Percentiles rank a stretch among this genome's conserved stretches.
These are phyloP conservation scores for Eurois occulta DNA, from an alignment of 2,888 invertebrate species.

Conservation along the genomic window DNA sequence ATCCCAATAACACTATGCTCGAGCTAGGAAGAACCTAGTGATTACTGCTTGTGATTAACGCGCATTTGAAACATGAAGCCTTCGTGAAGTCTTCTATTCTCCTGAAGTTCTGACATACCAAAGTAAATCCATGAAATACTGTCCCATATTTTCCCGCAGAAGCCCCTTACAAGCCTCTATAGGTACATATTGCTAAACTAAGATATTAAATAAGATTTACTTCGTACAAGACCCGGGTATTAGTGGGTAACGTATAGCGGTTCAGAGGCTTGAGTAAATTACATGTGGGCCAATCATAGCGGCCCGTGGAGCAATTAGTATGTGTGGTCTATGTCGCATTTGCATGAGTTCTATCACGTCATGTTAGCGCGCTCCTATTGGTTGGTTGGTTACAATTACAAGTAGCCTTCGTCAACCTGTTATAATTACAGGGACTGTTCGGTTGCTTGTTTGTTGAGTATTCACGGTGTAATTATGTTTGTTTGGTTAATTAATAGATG, in stretches of 20 bases:
- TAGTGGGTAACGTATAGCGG: conserved; percentile 63
- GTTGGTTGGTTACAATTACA: conserved; percentile 48
- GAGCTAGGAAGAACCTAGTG: too few species aligned
- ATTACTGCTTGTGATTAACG: not conserved
- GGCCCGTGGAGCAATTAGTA: conserved; percentile 71
- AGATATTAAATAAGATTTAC: conserved; percentile 65
- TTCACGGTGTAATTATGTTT: conserved; percentile 37
- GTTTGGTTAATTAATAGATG: conserved; percentile 34
- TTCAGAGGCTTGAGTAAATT: conserved; percentile 70
- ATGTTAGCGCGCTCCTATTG: conserved; percentile 57
- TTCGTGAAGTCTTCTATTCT: not conserved
- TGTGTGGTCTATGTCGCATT: conserved; percentile 70
- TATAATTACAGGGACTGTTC: conserved; percentile 51
- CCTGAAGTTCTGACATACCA: not conserved
- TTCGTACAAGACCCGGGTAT: conserved; percentile 37
- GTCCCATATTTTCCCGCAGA: conserved; percentile 6
- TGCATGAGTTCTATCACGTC: conserved; percentile 64
- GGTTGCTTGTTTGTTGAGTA: conserved; percentile 28
- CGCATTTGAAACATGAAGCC: not conserved
- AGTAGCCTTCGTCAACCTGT: conserved; percentile 39
- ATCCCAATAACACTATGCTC: too few species aligned
- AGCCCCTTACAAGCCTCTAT: not conserved
- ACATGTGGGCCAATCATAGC: conserved; percentile 73
- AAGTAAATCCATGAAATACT: conserved; percentile 14
- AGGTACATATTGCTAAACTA: conserved; percentile 26